A percentile compares a stretch with the other conserved stretches of the same genome.
Conservation (phyloP, 1,140 invertebrate species). For the Plodia interpunctella region DNA sequence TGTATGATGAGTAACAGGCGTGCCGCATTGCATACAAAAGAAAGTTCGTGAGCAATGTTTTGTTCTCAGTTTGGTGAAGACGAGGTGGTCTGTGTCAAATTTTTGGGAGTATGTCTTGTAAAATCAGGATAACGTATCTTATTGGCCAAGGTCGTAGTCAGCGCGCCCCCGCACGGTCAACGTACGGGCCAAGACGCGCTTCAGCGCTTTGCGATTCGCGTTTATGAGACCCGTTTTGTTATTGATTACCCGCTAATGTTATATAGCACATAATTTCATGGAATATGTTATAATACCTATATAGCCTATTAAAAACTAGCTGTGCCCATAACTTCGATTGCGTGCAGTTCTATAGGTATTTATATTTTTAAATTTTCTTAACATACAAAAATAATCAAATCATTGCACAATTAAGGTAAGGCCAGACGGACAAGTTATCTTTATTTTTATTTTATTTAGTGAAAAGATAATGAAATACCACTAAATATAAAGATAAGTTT, state of each 20-base stretch:
- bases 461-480: too few species aligned
- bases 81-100: background rate
- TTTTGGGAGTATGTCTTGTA: constrained; percentile 16
- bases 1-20: background rate
- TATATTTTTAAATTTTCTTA: too few species aligned
- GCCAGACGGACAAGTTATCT: too few species aligned
- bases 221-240: constrained; percentile 50
- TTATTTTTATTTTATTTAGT: too few species aligned
- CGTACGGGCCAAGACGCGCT: constrained; percentile 53
- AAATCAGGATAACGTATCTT: constrained; percentile 23
- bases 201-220: constrained; percentile 36
- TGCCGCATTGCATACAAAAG: background rate
- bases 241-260: constrained; percentile 64
- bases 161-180: constrained; percentile 65
- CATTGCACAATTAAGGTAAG: too few species aligned
- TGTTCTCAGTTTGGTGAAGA: background rate
- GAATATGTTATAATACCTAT: constrained; percentile 25
- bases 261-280: constrained; percentile 35
- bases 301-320: too few species aligned
- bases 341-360: too few species aligned
- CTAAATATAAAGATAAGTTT: too few species aligned
- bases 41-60: background rate
- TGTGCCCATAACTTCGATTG: too few species aligned
- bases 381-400: too few species aligned
- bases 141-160: constrained; percentile 60